A percentile compares a stretch with the other conserved stretches of the same genome.
Evolutionary conservation across 2,113 vertebrate species (phyloP).

Genomic region (Propithecus coquereli): DNA sequence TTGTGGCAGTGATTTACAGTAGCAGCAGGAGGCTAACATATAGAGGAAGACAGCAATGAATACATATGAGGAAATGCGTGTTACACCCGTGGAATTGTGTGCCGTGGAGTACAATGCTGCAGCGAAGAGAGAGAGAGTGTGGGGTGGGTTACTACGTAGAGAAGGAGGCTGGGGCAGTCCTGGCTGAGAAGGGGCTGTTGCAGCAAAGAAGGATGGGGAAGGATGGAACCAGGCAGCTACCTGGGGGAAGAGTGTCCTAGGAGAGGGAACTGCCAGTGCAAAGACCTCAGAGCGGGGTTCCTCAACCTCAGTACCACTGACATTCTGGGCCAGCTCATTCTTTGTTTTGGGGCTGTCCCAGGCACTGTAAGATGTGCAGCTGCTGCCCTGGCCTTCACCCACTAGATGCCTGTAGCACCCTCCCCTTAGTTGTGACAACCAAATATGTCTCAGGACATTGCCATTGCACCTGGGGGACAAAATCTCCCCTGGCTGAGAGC

Average conservation of each 20-base stretch:
- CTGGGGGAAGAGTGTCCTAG: not conserved
- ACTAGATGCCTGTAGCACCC: not conserved
- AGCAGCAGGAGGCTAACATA: not conserved
- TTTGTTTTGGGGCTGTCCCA: not conserved
- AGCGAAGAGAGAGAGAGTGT: too few relatives aligned
- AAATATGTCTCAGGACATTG: not conserved
- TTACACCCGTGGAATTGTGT: accelerated
- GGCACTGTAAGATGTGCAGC: too few relatives aligned
- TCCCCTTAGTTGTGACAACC: not conserved
- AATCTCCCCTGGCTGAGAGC: not conserved
- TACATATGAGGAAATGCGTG: not conserved
- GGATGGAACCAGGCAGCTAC: not conserved
- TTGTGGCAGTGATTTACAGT: not conserved
- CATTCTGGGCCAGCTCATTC: not conserved
- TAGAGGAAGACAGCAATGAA: not conserved
- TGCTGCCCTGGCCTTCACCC: too few relatives aligned
- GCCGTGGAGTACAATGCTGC: not conserved
- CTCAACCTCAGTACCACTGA: accelerated
- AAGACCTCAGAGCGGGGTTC: not conserved
- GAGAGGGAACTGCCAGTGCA: not conserved
- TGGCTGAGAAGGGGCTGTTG: not conserved
- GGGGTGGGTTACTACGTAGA: too few relatives aligned
- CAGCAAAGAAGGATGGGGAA: not conserved
- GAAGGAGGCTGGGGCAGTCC: not conserved
- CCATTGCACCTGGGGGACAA: too few relatives aligned